These are phyloP conservation scores for Liasis olivaceus DNA, from an alignment of 2,797 vertebrate genomes.

Conservation along the genomic window DNA sequence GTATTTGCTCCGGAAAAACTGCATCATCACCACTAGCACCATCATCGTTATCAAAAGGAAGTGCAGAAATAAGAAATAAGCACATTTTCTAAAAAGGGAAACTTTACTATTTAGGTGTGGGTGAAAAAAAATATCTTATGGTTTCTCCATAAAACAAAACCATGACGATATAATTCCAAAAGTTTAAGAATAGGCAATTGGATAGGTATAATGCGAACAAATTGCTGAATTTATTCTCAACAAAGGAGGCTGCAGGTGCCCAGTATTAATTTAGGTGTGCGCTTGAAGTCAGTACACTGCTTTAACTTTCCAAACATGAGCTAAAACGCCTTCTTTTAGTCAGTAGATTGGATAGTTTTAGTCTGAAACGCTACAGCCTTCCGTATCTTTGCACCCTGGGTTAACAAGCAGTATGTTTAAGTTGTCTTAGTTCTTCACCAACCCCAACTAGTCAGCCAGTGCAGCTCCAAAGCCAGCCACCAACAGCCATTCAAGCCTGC, in stretches of 20 bases:
- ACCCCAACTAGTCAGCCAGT: constrained; percentile 77
- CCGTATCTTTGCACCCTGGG: constrained; percentile 70
- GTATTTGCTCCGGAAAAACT: constrained; percentile 34
- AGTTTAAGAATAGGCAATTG: not conserved
- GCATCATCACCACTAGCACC: not conserved
- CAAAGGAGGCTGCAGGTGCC: constrained; percentile 44
- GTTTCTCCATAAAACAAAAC: constrained; percentile 2
- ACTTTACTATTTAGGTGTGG: constrained; percentile 28
- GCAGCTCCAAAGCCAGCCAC: constrained; percentile 88
- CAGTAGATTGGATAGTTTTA: constrained; percentile 65
- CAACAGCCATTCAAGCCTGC: constrained; percentile 86
- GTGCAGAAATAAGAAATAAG: constrained; percentile 37
- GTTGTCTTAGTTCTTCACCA: constrained; percentile 73
- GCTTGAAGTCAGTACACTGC: constrained; percentile 31
- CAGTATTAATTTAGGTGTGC: constrained; percentile 34
- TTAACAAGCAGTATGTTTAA: constrained; percentile 76
- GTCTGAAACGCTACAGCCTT: constrained; percentile 74
- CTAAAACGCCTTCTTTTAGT: constrained; percentile 55
- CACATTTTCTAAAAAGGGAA: constrained; percentile 14
- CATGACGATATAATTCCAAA: constrained; percentile 2
- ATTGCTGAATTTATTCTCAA: not conserved
- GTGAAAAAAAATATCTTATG: constrained; percentile 26
- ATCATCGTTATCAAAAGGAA: not conserved
- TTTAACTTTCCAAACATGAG: constrained; percentile 15
- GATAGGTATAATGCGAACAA: constrained; percentile 23